Evolutionary conservation across 2,888 invertebrate genomes (phyloP), one percentile per base, ranked within the genome.

Genomic region (Orthosia cruda): DNA sequence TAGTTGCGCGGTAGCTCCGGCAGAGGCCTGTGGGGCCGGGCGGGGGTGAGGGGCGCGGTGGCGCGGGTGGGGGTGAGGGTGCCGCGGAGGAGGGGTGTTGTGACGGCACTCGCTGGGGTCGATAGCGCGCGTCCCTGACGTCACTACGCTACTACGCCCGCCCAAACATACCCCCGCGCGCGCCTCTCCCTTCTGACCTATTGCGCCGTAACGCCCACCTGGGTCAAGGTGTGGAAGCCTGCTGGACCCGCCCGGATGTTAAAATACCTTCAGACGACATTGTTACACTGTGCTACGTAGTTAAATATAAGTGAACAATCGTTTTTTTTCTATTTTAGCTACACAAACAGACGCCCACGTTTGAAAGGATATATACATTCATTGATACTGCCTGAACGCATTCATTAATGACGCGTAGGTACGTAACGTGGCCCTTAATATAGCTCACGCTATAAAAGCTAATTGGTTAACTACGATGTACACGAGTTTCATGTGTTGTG

Each of bases 61-160:
- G 47, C n/a, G 74, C 63, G 81, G 81, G 59, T 63, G 52, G 83
- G 83, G 88, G 86, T 59, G 72, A 70, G 80, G 74, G 26, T 45
- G 55, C 62, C 81, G 87, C 89, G 88, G 92, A 87, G 93, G 92
- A 88, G 93, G 94, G 91, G 93, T 95, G 95, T 96, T 96, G 90
- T 96, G 95, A 95, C 95, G 96, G 96, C 93, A 70, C 79, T 65
- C 49, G 89, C 87, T 85, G 87, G 92, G 95, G 94, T 96, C 95
- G 95, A 95, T 95, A 95, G 89, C 90, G 93, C 92, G 91, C 92
- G 94, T 90, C 93, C 79, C 90, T 96, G 96, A 96, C 96, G 96
- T 96, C 96, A 96, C 93, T 96, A 96, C 96, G 95, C 94, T 96
- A 96, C 96, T 96, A 96, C 95, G 93, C 95, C 95, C 95, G 94